A percentile compares a stretch with the other conserved stretches of the same genome.
phyloP scores from a whole-genome alignment of 2,113 vertebrate species.

The Atrichornis clamosus region DNA sequence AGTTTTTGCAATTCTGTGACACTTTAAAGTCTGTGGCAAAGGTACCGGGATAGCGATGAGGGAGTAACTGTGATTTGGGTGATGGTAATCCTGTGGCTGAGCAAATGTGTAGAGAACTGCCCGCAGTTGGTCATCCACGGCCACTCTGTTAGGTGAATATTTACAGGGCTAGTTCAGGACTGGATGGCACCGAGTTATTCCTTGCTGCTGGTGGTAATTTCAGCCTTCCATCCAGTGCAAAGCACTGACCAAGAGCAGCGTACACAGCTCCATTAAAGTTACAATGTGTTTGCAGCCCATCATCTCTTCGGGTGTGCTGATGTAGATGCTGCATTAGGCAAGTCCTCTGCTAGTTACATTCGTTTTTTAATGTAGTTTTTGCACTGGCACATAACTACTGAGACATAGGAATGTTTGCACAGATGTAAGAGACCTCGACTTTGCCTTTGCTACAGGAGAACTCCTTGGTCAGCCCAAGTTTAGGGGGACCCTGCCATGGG shows the following conservation, averaged over 20 bases:
- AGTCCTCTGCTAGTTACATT: neutral
- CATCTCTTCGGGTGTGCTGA: neutral
- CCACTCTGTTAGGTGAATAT: neutral
- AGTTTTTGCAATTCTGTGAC: neutral
- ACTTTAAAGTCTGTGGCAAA: neutral
- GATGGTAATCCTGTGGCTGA: neutral
- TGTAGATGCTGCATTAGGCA: neutral
- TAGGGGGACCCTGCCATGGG: accelerated
- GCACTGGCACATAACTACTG: neutral
- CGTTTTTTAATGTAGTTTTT: neutral
- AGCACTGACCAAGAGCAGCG: neutral
- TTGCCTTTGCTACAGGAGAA: neutral
- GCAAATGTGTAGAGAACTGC: neutral
- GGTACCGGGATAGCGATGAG: neutral
- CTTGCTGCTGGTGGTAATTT: neutral
- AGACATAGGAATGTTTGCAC: neutral
- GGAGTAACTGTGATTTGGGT: neutral
- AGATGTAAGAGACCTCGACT: neutral
- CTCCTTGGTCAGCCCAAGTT: neutral
- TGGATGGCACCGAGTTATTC: neutral
- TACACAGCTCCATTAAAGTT: neutral
- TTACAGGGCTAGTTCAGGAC: neutral
- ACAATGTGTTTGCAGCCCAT: neutral
- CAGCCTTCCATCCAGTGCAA: neutral
- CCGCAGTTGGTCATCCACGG: neutral